Conservation (phyloP, 2,113 vertebrate species). For the Laterallus jamaicensis region DNA sequence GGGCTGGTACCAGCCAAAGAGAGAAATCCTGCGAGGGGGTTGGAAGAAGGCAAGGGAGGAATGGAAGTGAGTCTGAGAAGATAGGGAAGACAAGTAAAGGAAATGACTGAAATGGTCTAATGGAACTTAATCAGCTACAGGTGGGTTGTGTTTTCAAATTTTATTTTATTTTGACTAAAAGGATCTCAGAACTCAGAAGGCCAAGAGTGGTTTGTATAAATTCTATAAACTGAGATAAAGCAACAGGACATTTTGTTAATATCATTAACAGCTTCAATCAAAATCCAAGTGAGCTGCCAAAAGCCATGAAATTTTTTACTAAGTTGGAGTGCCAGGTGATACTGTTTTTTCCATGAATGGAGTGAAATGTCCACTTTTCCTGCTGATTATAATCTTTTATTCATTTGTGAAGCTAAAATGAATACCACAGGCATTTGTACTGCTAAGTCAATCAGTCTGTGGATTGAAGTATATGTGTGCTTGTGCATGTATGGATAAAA, state of each 20-base stretch:
- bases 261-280: slow-evolving; percentile 4
- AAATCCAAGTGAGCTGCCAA: neutral
- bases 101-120: neutral
- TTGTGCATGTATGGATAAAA: neutral
- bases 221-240: slow-evolving; percentile 28
- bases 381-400: slow-evolving; percentile 44
- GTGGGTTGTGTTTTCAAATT: neutral
- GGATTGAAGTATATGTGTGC: neutral
- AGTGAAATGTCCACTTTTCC: slow-evolving; percentile 46
- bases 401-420: slow-evolving; percentile 39
- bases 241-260: slow-evolving; percentile 37
- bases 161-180: neutral
- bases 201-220: neutral
- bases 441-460: slow-evolving; percentile 52
- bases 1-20: neutral
- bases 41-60: neutral
- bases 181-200: neutral
- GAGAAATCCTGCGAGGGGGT: neutral
- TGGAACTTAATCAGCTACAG: neutral
- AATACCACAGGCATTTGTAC: neutral
- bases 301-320: slow-evolving; percentile 9
- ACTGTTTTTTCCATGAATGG: slow-evolving; percentile 49
- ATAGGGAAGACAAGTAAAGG: neutral
- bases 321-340: slow-evolving; percentile 34
- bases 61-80: neutral